Conservation (phyloP, 2,888 invertebrate species). For the Xestia c-nigrum region DNA sequence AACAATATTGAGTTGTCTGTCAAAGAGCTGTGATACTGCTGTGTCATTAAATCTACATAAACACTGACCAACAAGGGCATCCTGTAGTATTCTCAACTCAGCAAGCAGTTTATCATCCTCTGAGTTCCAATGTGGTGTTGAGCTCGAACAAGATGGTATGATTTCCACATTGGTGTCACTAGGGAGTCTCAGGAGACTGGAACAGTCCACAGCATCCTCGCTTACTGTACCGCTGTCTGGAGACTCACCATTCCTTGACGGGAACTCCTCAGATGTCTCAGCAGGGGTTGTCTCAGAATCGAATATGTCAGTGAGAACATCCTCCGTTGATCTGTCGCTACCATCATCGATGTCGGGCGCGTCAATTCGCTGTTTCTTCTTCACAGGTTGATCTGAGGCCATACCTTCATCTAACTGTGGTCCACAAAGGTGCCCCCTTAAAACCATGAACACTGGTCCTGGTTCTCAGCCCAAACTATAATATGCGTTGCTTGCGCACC, state of each 20-base stretch:
- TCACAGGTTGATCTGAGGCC: slow-evolving; percentile 95
- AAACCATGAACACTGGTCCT: slow-evolving; percentile 90
- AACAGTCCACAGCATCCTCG: slow-evolving; percentile 89
- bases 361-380: slow-evolving; percentile 95
- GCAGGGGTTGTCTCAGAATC: slow-evolving; percentile 82
- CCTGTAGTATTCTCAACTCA: slow-evolving; percentile 91
- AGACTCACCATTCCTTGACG: slow-evolving; percentile 85
- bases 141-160: slow-evolving; percentile 85
- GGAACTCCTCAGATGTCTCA: slow-evolving; percentile 86
- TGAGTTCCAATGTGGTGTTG: slow-evolving; percentile 80
- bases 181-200: slow-evolving; percentile 83
- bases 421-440: slow-evolving; percentile 90
- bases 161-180: slow-evolving; percentile 79
- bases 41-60: slow-evolving; percentile 94
- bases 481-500: slow-evolving; percentile 63
- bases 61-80: slow-evolving; percentile 93
- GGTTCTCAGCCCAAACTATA: slow-evolving; percentile 60
- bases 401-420: slow-evolving; percentile 91
- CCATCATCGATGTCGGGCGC: slow-evolving; percentile 91
- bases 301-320: slow-evolving; percentile 85
- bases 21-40: slow-evolving; percentile 93
- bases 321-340: slow-evolving; percentile 88
- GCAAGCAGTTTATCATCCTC: slow-evolving; percentile 85
- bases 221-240: slow-evolving; percentile 89
- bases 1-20: slow-evolving; percentile 90